These are phyloP conservation scores for Grammomys surdaster DNA, from an alignment of 2,113 vertebrate genomes.

Conservation along the genomic window DNA sequence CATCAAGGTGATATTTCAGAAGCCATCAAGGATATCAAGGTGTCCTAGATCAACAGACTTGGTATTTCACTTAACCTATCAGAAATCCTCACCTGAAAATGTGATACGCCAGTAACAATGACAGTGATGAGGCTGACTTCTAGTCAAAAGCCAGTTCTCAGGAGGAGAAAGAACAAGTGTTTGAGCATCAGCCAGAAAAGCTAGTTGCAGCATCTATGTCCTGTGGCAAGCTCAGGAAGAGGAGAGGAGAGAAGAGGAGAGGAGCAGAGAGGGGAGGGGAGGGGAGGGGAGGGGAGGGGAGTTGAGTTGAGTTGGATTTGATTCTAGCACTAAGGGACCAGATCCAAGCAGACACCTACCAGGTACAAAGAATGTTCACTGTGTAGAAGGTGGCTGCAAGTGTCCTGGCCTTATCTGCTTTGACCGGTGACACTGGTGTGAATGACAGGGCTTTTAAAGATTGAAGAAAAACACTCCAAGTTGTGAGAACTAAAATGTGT, in stretches of 20 bases:
- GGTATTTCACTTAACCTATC: background rate
- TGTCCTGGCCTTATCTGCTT: background rate
- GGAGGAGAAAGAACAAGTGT: background rate
- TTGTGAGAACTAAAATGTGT: background rate
- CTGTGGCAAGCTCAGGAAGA: background rate
- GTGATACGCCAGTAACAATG: background rate
- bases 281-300: too few species aligned
- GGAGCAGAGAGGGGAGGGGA: too few species aligned
- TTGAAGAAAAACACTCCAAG: background rate
- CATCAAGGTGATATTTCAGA: background rate
- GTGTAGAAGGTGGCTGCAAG: background rate
- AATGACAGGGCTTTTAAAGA: background rate
- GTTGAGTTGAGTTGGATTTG: background rate
- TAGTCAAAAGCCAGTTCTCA: background rate
- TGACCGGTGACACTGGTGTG: background rate
- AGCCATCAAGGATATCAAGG: background rate
- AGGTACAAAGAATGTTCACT: background rate
- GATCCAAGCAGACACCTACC: background rate
- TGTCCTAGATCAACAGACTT: background rate
- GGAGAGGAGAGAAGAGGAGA: background rate
- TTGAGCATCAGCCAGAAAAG: background rate
- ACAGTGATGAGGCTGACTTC: background rate
- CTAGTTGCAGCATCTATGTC: background rate
- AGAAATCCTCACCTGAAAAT: conserved; percentile 44
- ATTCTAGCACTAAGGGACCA: background rate